Evolutionary conservation across 2,888 invertebrate genomes (phyloP), one percentile per base, ranked within the genome.

Genomic region (Minunthozetes semirufus): DNA sequence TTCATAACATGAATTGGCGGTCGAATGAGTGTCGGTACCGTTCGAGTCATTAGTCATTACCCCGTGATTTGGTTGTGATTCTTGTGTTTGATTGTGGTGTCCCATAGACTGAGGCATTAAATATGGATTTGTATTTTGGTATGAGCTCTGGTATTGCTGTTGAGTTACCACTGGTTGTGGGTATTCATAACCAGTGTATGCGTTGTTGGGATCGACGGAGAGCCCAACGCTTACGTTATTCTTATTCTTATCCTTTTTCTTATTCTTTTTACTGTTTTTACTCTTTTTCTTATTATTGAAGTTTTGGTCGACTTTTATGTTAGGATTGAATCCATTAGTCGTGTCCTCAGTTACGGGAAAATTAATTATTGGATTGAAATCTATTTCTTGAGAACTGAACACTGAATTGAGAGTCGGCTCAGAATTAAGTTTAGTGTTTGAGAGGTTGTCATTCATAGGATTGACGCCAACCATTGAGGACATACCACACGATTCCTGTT

Each of bases 281-380:
- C n/a, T 56, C 56, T 56, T 72, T 27, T 50, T 72, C 72, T 72
- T 72, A 29, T 72, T 19, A 11, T n/a, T 19, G 27, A 71, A 11
- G 17, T 29, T 25, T 25, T 19, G 38, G 6, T 70, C 70, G 19
- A 50, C 9, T 70, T 70, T 50, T 25, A 50, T 1, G 22, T 29
- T 33, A 50, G 8, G 1, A 72, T 19, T 56, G 17, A 56, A 56
- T 9, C 17, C 19, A 13, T 53, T 72, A 56, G 48, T 72, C 25
- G 53, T 29, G 27, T 72, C 72, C 3, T 72, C 72, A 29, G 2
- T 48, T 38, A 70, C 48, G n/a, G 19, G 17, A 19, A 56, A 53
- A 53, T 29, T 72, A 56, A 72, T 72, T 19, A 53, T 72, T 19
- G 72, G 72, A 72, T n/a, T n/a, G n/a, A 72, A 72, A 72, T 72